Evolutionary conservation across 2,888 invertebrate genomes (phyloP), one percentile per base, ranked within the genome.

Genomic region (Tiliacea citrago): DNA sequence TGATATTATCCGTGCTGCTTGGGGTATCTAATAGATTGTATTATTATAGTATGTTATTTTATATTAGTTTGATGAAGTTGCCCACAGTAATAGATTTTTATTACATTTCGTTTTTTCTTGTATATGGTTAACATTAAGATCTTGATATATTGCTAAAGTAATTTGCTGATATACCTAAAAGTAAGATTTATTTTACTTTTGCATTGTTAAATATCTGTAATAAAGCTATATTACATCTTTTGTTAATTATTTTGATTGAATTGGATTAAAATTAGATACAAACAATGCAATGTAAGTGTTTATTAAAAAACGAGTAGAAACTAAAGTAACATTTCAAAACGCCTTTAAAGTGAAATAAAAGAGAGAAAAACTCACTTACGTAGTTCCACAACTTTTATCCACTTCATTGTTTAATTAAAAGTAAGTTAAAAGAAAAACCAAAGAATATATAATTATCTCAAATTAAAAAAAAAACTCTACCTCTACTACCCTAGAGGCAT

Each of bases 1-100:
- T 1, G 91, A 90, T 65, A 78, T 90, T 29, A 86, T 92, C 2
- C 66, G 65, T n/a, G 8, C 24, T 4, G 18, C 35, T 35, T 79
- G 68, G 69, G n/a, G 29, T 53, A 53, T 76, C 5, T 75, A 62
- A 16, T 49, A 18, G 18, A 45, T 24, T 13, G 7, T 7, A 39
- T 4, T 35, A 35, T 16, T 7, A 39, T 21, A 13, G 39, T 13
- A n/a, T n/a, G 39, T 4, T 61, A 39, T n/a, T 61, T 16, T 8
- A 39, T 1, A 61, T n/a, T 5, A n/a, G 4, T 60, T 35, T 35
- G 12, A 18, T 53, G 10, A 39, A 42, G 24, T 8, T 24, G 18
- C 13, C 21, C 1, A 29, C 3, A 18, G 1, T 39, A 2, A 16
- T 53, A 21, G 0, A 13, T 21, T 13, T n/a, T 60, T 35, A 13